Base-by-base conservation (phyloP, 2,888 invertebrate genomes). In the Ditula angustiorana region DNA sequence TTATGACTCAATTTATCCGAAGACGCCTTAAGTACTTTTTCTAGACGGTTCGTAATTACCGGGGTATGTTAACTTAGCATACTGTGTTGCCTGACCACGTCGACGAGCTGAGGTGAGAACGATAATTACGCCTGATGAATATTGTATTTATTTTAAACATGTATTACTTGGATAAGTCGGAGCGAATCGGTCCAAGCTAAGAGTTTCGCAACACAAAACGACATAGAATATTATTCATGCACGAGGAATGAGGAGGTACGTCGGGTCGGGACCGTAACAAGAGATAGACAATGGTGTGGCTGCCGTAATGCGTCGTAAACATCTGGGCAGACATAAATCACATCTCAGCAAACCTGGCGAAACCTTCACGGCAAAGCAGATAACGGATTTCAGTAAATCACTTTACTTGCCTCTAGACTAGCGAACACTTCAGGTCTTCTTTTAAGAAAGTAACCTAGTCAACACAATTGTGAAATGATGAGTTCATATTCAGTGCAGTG, bases 1-100 rank as follows among this genome's bases (percentile, higher is more conserved):
- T 62, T 56, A 56, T 62, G 62, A 30, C 62, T 62, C 47, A 56
- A 62, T 62, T 49, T 49, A 56, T n/a, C 13, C 41, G 56, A 28
- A 50, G 37, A 56, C 19, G 49, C 37, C 41, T 19, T 19, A 16
- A 56, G 56, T 37, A 47, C 21, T 55, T 56, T 56, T 50, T 56
- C 37, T 57, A 41, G 30, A 62, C 23, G 47, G 26, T 26, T 28
- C 8, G 33, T 56, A 62, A 62, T 62, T 62, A 56, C 49, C 49
- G 30, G 26, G 19, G 5, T 24, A 28, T 5, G 16, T 37, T 10
- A 19, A 33, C 24, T 46, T 49, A 49, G 47, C 35, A 16, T 55
- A 52, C 21, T 33, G 19, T 28, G 19, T 28, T 37, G 37, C 23
- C 30, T 47, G 56, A 5, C 50, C 23, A 41, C 35, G 50, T 41